Percentiles rank a stretch among this genome's conserved stretches.
These are phyloP conservation scores for Cheilosia vulpina DNA, from an alignment of 2,888 invertebrate species.

Conservation along the genomic window DNA sequence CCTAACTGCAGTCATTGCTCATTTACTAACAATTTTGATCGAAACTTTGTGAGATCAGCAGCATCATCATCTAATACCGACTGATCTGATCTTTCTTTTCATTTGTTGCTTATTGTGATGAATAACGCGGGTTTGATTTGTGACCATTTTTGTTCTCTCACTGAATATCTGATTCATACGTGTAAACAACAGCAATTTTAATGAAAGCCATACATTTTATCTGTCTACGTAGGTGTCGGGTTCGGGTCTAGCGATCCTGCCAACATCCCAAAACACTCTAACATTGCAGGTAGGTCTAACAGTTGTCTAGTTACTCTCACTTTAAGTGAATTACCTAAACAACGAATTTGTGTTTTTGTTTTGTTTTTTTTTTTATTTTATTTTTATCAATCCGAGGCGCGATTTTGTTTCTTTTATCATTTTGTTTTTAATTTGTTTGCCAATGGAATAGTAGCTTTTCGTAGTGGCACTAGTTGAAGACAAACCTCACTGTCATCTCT, in stretches of 20 bases:
- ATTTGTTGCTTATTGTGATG: slow-evolving; percentile 12
- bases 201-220: slow-evolving; percentile 67
- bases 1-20: slow-evolving; percentile 1
- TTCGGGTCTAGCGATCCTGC: slow-evolving; percentile 77
- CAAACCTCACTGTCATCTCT: neutral
- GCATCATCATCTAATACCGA: neutral
- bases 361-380: neutral
- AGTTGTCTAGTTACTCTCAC: slow-evolving; percentile 23
- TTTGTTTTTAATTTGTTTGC: slow-evolving; percentile 12
- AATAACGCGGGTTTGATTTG: slow-evolving; percentile 5
- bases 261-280: slow-evolving; percentile 77
- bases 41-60: neutral
- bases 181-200: slow-evolving; percentile 30
- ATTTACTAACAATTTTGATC: slow-evolving; percentile 17
- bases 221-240: slow-evolving; percentile 77
- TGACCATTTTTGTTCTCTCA: slow-evolving; percentile 3
- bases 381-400: neutral
- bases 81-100: neutral
- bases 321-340: slow-evolving; percentile 1
- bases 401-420: slow-evolving; percentile 15
- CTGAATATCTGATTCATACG: slow-evolving; percentile 9
- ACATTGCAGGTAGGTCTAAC: slow-evolving; percentile 77
- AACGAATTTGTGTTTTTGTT: slow-evolving; percentile 22
- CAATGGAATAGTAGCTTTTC: slow-evolving; percentile 38
- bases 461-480: slow-evolving; percentile 10